Conservation (phyloP, 2,797 vertebrate species). For the Parambassis ranga region DNA sequence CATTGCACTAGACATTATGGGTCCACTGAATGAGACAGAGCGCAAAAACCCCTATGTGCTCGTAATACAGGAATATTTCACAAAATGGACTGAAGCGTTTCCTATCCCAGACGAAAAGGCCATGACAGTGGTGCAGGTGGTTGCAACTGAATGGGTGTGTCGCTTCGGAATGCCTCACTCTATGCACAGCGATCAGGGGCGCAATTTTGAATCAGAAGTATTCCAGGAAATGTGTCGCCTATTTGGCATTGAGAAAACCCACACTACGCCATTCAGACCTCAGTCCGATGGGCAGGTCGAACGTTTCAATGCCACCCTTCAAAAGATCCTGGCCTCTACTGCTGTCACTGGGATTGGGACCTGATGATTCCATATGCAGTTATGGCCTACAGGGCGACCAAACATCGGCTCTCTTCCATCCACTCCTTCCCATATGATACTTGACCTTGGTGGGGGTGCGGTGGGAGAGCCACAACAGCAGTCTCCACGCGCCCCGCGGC, state of each 20-base stretch:
- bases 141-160: constrained; percentile 18
- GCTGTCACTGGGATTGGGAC: constrained; percentile 42
- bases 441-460: too few relatives aligned
- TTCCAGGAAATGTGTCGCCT: constrained; percentile 20
- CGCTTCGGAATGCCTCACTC: not conserved
- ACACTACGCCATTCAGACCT: not conserved
- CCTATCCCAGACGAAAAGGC: constrained; percentile 7
- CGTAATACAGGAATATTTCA: constrained; percentile 39
- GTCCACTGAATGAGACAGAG: constrained; percentile 24
- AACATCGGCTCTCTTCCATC: too few relatives aligned
- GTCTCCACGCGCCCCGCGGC: too few relatives aligned
- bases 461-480: too few relatives aligned
- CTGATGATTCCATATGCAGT: constrained; percentile 24
- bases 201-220: constrained; percentile 16
- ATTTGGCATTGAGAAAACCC: constrained; percentile 25
- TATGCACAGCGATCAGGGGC: constrained; percentile 26
- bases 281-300: not conserved
- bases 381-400: not conserved
- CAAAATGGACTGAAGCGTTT: constrained; percentile 33
- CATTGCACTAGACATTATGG: constrained; percentile 23
- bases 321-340: constrained; percentile 4
- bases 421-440: too few relatives aligned
- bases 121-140: constrained; percentile 6
- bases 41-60: constrained; percentile 19
- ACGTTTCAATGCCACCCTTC: not conserved